phyloP scores from a whole-genome alignment of 2,888 invertebrate species.

The Gastracanthus pulcherrimus region DNA sequence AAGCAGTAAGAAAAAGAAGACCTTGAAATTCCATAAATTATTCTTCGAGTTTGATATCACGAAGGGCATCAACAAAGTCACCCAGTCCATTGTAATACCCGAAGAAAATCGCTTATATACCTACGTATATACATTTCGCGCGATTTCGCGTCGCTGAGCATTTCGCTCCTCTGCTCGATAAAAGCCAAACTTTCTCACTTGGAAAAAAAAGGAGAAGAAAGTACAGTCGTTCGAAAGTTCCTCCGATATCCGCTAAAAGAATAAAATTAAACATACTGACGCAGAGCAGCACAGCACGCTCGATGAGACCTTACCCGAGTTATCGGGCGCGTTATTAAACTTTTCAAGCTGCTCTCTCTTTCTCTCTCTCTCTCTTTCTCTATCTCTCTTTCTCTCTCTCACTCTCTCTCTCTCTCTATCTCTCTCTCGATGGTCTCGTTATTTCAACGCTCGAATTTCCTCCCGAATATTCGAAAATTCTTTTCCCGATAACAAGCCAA shows the following conservation, averaged over 20 bases:
- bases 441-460: constrained; percentile 25
- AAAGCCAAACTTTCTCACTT: not conserved
- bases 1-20: no score
- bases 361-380: no score
- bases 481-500: constrained; percentile 45
- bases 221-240: constrained; percentile 11
- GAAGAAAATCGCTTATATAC: no score
- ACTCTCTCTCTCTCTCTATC: not conserved
- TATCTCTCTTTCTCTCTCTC: not conserved
- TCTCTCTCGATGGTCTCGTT: constrained; percentile 25
- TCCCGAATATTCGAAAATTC: constrained; percentile 42
- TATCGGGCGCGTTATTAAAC: constrained; percentile 42
- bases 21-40: no score
- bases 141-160: not conserved
- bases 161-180: not conserved
- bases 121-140: not conserved
- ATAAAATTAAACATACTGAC: constrained; percentile 42
- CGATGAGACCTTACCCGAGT: not conserved
- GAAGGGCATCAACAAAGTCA: no score
- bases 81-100: no score
- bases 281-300: no score
- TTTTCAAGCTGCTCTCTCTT: constrained; percentile 35
- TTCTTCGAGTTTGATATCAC: no score
- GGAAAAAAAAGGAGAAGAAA: not conserved
- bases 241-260: not conserved